Percentiles rank a stretch among this genome's conserved stretches.
These are phyloP conservation scores for Drosophila lutescens DNA, from an alignment of 2,888 invertebrate genomes.

Conservation along the genomic window DNA sequence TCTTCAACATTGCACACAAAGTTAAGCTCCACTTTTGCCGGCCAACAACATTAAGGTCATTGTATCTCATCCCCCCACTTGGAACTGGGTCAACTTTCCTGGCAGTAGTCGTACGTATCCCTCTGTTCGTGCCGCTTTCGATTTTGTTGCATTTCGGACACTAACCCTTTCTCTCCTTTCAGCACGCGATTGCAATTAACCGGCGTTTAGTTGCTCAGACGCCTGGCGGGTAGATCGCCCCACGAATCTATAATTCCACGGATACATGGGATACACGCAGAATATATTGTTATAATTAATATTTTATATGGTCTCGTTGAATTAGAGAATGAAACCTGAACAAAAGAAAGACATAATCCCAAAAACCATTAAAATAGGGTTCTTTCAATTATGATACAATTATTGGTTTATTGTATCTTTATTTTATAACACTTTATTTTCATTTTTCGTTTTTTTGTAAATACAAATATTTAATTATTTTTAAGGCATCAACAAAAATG, in stretches of 20 bases:
- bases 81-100: constrained; percentile 40
- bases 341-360: too few relatives aligned
- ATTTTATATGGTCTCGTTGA: too few relatives aligned
- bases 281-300: background rate
- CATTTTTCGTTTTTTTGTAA: too few relatives aligned
- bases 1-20: constrained; percentile 45
- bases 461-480: too few relatives aligned
- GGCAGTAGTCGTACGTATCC: background rate
- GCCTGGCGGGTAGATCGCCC: background rate
- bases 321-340: too few relatives aligned
- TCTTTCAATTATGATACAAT: too few relatives aligned
- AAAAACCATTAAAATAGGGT: too few relatives aligned
- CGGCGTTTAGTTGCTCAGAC: constrained; percentile 38
- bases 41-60: constrained; percentile 40
- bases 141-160: constrained; percentile 44
- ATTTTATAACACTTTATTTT: too few relatives aligned
- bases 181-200: constrained; percentile 42
- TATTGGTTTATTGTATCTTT: too few relatives aligned
- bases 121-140: constrained; percentile 36
- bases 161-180: constrained; percentile 35
- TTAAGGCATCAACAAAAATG: too few relatives aligned
- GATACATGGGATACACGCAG: constrained; percentile 10
- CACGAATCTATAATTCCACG: constrained; percentile 4
- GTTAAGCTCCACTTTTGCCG: constrained; percentile 40
- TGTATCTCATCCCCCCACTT: constrained; percentile 14